Base-by-base conservation (phyloP, 2,797 vertebrate genomes). In the Pipistrellus pipistrellus region DNA sequence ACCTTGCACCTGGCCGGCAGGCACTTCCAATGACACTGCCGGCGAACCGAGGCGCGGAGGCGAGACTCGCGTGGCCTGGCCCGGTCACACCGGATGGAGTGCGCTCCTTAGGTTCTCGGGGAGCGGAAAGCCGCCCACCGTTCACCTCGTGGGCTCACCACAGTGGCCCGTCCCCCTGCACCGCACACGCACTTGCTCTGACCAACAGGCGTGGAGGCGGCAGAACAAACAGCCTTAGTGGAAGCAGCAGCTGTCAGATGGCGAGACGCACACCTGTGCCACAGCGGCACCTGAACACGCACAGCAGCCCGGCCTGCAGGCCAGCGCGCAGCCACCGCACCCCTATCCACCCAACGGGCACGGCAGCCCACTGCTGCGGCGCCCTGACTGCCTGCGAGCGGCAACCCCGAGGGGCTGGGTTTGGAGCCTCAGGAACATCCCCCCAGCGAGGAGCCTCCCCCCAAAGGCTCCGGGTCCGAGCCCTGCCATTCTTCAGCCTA, bases 91-190 rank as follows among this genome's bases (percentile, higher is more conserved):
- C 38, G 38, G 38, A 41, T 41, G 38, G 38, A 87, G 76, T 97
- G 94, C 98, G 98, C 97, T 98, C 98, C 98, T 98, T 98, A 98
- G 98, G 10, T 46, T 46, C 46, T 46, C 12, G 46, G 46, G 12
- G 12, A 46, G 46, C 46, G 12, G 46, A 46, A 46, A 46, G 9
- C 46, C 11, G 12, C 46, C 46, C 46, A 10, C 2, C 46, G 46
- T 46, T 46, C 12, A 46, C 46, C 46, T 12, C 46, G 12, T 46
- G 46, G 46, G 12, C 46, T 46, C 46, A 46, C 12, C 46, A 46
- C 46, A 46, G 46, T 46, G 46, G 46, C 46, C 46, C 46, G 12
- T 46, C 46, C 46, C 46, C 46, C 2, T 10, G 46, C 46, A 13
- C 44, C 44, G 10, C 46, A 48, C 46, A 13, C 11, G 46, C 46